These are phyloP conservation scores for Chironomus riparius DNA, from an alignment of 2,888 invertebrate genomes.

Conservation along the genomic window DNA sequence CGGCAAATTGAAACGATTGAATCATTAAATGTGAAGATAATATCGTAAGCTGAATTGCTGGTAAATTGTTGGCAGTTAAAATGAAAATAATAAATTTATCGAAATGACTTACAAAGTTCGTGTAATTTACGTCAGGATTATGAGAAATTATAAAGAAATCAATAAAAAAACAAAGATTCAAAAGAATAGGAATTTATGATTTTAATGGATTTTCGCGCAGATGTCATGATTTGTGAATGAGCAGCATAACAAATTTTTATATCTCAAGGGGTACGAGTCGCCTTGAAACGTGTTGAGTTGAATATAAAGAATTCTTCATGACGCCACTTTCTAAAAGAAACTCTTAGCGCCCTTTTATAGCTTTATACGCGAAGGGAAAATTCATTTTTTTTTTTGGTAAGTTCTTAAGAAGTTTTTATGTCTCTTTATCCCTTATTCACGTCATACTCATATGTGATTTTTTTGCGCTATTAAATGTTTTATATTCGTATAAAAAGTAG, in stretches of 20 bases:
- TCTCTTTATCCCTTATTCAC: not conserved
- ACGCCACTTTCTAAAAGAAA: constrained; percentile 14
- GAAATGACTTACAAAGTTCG: not conserved
- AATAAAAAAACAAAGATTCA: not conserved
- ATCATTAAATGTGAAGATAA: not conserved
- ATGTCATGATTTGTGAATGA: constrained; percentile 16
- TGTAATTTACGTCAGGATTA: not conserved
- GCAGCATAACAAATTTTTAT: not conserved
- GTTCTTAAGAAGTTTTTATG: not conserved
- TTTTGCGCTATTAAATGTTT: constrained; percentile 17
- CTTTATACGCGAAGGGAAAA: not conserved
- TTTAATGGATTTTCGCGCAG: constrained; percentile 18
- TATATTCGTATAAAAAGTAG: constrained; percentile 11
- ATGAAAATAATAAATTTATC: not conserved
- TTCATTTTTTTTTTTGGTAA: not conserved
- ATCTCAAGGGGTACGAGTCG: not conserved
- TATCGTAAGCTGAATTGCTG: too few species aligned
- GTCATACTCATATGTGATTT: constrained; percentile 11
- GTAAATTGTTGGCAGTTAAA: too few species aligned
- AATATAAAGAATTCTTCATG: not conserved
- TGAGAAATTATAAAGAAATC: not conserved
- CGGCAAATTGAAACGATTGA: not conserved
- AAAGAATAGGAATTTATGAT: not conserved
- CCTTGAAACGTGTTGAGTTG: constrained; percentile 1
- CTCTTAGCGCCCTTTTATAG: not conserved